These are phyloP conservation scores for Actinemys pallida DNA, from an alignment of 2,113 vertebrate genomes.

Conservation along the genomic window DNA sequence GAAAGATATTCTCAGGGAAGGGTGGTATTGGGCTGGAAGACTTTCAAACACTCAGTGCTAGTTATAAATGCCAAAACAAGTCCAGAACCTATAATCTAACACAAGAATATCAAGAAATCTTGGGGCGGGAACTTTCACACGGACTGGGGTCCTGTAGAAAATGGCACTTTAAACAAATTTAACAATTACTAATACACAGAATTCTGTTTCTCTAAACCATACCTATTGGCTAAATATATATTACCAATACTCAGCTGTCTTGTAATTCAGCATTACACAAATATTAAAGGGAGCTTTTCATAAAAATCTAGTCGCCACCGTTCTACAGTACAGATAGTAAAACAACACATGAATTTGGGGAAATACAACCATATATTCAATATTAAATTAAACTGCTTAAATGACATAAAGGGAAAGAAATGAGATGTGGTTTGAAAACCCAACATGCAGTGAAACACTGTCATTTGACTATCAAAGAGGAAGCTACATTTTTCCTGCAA, in stretches of 20 bases:
- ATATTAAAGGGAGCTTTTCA: neutral
- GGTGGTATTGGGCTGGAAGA: neutral
- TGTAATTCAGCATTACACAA: neutral
- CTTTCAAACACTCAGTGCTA: neutral
- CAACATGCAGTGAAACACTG: neutral
- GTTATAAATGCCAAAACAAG: neutral
- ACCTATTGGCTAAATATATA: neutral
- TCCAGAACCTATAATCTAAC: neutral
- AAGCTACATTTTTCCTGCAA: neutral
- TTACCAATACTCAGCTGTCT: neutral
- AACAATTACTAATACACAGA: neutral
- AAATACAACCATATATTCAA: neutral
- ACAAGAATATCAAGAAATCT: neutral
- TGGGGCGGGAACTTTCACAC: neutral
- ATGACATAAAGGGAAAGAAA: neutral
- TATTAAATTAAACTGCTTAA: neutral
- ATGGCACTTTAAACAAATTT: neutral
- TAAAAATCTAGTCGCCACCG: neutral
- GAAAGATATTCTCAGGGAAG: neutral
- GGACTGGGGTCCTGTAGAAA: neutral
- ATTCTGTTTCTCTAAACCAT: neutral
- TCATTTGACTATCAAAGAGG: neutral
- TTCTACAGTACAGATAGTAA: neutral
- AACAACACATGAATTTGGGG: neutral
- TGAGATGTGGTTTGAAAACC: neutral